Conservation (phyloP, 1,140 invertebrate genomes). For the Achatina immaculata region DNA sequence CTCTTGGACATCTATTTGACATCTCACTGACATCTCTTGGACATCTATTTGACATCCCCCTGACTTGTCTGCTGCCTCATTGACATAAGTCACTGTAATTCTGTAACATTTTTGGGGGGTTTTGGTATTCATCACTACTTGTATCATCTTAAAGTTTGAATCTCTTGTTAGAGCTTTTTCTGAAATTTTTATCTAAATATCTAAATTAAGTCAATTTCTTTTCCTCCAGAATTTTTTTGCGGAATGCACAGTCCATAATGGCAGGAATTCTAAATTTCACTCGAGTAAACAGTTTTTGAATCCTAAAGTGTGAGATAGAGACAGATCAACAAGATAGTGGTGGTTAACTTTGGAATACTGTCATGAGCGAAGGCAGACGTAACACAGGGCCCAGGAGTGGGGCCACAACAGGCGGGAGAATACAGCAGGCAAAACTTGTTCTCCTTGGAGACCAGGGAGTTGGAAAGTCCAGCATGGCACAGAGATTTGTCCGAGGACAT, state of each 20-base stretch:
- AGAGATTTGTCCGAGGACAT: conserved; percentile 99
- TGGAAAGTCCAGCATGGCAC: conserved; percentile 97
- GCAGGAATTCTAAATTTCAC: neutral
- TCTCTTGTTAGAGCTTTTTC: no score
- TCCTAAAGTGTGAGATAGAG: neutral
- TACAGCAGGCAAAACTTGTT: conserved; percentile 95
- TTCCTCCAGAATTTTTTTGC: no score
- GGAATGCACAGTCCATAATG: neutral
- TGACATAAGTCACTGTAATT: no score
- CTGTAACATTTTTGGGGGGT: no score
- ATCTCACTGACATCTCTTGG: no score
- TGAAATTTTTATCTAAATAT: no score
- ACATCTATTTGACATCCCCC: no score
- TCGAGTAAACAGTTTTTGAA: neutral
- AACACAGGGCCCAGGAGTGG: conserved; percentile 5
- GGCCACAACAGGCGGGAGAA: neutral
- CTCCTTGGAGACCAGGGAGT: conserved; percentile 98
- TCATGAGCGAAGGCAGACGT: conserved; percentile 8
- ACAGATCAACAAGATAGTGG: neutral
- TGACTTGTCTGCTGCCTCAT: no score
- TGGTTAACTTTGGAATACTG: neutral
- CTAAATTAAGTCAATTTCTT: no score
- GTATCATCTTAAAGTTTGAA: no score
- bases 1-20: no score
- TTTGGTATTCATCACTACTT: no score